Evolutionary conservation across 2,113 vertebrate genomes (phyloP), one percentile per base, ranked within the genome.

Genomic region (Gymnogyps californianus): DNA sequence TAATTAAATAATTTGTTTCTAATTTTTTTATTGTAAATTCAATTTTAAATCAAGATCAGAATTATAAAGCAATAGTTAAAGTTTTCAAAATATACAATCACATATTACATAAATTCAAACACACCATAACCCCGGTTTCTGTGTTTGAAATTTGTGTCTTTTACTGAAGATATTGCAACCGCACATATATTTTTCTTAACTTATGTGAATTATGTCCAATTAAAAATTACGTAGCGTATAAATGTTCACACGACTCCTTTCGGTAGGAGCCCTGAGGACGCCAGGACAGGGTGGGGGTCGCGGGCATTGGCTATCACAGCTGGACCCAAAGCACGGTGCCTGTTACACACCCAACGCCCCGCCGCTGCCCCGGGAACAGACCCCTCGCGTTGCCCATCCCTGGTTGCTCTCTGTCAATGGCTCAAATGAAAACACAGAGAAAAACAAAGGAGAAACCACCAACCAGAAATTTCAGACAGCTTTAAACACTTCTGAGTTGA

Each of bases 201-300:
- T 90, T 28, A 11, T 3, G 16, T 32, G n/a, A 46, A 67, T n/a
- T 22, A 42, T 44, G 87, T 74, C 11, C 47, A 76, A 52, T 13
- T 16, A 22, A 28, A 79, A 75, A 71, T 0, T 2, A 34, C 1
- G 0, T 1, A 7, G 44, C 22, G 13, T 1, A 11, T 9, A 17
- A 42, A 34, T 2, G 5, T 12, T 47, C 29, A 4, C 14, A 11
- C 1, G 4, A 11, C 20, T 42, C 25, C 75, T 47, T 19, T 6
- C 3, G 7, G 44, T 0, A 11, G 77, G 40, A 72, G 38, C 25
- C 8, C n/a, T 6, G 13, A 25, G 47, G 66, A 11, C 5, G 5
- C 5, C 1, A 3, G 8, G n/a, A 7, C 49, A 25, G 36, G 2
- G 3, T 2, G 38, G 62, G 0, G 42, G 38, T 3, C 10, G 21